Percentiles rank a stretch among this genome's conserved stretches.
Evolutionary conservation across 2,888 invertebrate genomes (phyloP).

Genomic region (Allacma fusca): DNA sequence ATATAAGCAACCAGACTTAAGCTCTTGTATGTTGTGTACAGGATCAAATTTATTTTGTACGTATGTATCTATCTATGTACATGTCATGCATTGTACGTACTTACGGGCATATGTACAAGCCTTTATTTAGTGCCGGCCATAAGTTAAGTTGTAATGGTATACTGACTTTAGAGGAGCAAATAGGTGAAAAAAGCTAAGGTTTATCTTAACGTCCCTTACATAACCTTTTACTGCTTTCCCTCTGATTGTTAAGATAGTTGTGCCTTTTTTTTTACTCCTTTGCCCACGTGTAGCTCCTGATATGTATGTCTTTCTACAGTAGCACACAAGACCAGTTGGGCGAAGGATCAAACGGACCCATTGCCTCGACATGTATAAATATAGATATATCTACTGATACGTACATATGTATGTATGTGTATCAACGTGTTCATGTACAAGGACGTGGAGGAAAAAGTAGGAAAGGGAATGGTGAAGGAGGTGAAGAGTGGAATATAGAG

Average conservation of each 20-base stretch:
- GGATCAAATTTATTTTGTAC: not conserved
- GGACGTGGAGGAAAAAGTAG: not conserved
- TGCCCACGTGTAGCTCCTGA: not conserved
- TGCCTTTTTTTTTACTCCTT: not conserved
- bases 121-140: not conserved
- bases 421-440: not conserved
- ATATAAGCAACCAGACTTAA: too few relatives aligned
- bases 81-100: too few relatives aligned
- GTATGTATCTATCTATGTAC: not conserved
- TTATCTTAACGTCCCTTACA: not conserved
- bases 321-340: too few relatives aligned
- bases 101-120: not conserved
- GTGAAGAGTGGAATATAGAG: not conserved
- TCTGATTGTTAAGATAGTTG: not conserved
- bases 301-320: too few relatives aligned
- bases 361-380: not conserved
- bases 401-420: not conserved
- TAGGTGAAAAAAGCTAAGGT: not conserved
- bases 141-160: not conserved
- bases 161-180: not conserved
- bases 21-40: too few relatives aligned
- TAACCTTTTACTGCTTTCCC: slow-evolving; percentile 2
- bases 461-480: not conserved
- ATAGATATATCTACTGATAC: too few relatives aligned
- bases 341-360: not conserved